These are phyloP conservation scores for Iphiclides podalirius DNA, from an alignment of 2,888 invertebrate genomes.

Conservation along the genomic window DNA sequence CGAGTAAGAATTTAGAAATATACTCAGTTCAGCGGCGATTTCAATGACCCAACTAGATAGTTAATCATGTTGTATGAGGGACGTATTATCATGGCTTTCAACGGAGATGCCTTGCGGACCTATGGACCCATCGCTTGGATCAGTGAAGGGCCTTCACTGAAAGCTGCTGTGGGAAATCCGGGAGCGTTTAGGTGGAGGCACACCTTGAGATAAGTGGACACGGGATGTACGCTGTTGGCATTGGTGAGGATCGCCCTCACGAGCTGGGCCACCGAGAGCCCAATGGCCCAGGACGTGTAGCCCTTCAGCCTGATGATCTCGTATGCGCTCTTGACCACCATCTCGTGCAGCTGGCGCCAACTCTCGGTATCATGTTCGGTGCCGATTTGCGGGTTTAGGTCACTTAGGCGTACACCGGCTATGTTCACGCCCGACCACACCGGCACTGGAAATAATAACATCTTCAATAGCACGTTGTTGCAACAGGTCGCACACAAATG, in stretches of 20 bases:
- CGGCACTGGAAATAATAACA: constrained; percentile 83
- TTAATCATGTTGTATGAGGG: too few species aligned
- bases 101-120: too few species aligned
- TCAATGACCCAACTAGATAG: too few species aligned
- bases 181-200: too few species aligned
- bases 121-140: too few species aligned
- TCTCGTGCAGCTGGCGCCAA: constrained; percentile 88
- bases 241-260: constrained; percentile 87
- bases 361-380: constrained; percentile 86
- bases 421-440: constrained; percentile 97
- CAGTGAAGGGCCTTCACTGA: too few species aligned
- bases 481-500: too few species aligned
- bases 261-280: constrained; percentile 87
- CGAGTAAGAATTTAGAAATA: too few species aligned
- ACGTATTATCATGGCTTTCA: too few species aligned
- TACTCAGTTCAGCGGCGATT: too few species aligned
- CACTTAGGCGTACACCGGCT: constrained; percentile 91
- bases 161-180: too few species aligned
- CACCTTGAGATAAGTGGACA: constrained; percentile 89
- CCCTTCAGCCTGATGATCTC: constrained; percentile 93
- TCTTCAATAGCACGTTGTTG: too few species aligned
- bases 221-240: constrained; percentile 86
- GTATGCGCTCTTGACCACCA: constrained; percentile 91
- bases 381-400: constrained; percentile 88
- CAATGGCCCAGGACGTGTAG: constrained; percentile 95